Conservation (phyloP, 1,140 invertebrate species). For the Polypedilum vanderplanki region DNA sequence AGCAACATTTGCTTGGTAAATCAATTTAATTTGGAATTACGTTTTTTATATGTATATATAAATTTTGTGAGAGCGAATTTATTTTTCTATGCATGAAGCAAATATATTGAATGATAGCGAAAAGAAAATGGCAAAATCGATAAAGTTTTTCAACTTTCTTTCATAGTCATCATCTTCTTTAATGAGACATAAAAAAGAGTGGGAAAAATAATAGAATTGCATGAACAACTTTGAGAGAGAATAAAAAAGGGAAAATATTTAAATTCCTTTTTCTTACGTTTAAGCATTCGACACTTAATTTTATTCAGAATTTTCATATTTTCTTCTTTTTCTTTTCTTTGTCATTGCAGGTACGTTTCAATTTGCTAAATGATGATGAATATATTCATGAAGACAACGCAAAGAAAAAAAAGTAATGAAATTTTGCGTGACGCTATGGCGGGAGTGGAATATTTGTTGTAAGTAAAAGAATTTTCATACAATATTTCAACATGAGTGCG, state of each 20-base stretch:
- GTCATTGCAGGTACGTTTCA: conserved; percentile 11
- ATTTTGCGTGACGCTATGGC: no score
- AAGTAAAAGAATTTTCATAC: no score
- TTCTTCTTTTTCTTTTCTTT: not conserved
- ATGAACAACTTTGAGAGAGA: not conserved
- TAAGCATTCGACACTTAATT: conserved; percentile 19
- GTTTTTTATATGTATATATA: no score
- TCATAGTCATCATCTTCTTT: not conserved
- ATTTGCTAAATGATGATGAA: conserved; percentile 5
- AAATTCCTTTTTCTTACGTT: conserved; percentile 7
- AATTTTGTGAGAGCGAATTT: no score
- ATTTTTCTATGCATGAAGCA: no score
- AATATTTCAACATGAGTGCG: no score
- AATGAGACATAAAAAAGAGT: conserved; percentile 11
- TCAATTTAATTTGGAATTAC: no score
- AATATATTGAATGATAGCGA: no score
- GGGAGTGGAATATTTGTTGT: no score
- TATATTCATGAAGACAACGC: not conserved
- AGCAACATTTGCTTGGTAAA: no score
- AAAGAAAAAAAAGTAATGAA: no score
- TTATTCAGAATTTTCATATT: not conserved
- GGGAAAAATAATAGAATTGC: not conserved
- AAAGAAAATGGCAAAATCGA: not conserved
- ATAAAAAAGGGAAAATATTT: not conserved
- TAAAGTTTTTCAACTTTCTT: not conserved